Conservation (phyloP, 2,888 invertebrate genomes). For the Byasa hedistus region DNA sequence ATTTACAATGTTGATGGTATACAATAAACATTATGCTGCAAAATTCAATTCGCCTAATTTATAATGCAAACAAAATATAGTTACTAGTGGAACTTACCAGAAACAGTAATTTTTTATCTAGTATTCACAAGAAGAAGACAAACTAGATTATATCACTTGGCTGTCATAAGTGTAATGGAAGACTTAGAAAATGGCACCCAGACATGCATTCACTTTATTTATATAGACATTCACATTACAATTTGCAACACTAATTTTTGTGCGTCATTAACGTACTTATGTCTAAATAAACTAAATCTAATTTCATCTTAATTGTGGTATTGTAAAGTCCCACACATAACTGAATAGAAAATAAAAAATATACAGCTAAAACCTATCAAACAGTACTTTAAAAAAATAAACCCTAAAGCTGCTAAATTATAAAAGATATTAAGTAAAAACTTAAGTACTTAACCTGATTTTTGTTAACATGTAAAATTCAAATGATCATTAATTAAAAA, state of each 20-base stretch:
- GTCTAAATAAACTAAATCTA: not conserved
- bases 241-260: constrained; percentile 5
- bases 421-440: not conserved
- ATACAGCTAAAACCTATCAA: not conserved
- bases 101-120: not conserved
- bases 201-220: not conserved
- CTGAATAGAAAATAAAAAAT: not conserved
- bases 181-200: constrained; percentile 7
- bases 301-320: not conserved
- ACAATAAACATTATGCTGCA: constrained; percentile 17
- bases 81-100: not conserved
- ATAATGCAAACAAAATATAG: not conserved
- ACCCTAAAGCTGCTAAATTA: not conserved
- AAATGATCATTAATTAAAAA: not conserved
- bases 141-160: not conserved
- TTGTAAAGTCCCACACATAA: constrained; percentile 1
- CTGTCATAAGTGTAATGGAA: constrained; percentile 14
- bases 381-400: not conserved
- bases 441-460: not conserved
- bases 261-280: constrained; percentile 12
- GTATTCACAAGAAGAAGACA: not conserved
- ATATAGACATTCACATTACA: not conserved
- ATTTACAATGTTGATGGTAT: constrained; percentile 14
- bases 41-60: constrained; percentile 3
- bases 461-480: not conserved